Base-by-base conservation (phyloP, 2,797 vertebrate genomes). In the Hybognathus amarus region DNA sequence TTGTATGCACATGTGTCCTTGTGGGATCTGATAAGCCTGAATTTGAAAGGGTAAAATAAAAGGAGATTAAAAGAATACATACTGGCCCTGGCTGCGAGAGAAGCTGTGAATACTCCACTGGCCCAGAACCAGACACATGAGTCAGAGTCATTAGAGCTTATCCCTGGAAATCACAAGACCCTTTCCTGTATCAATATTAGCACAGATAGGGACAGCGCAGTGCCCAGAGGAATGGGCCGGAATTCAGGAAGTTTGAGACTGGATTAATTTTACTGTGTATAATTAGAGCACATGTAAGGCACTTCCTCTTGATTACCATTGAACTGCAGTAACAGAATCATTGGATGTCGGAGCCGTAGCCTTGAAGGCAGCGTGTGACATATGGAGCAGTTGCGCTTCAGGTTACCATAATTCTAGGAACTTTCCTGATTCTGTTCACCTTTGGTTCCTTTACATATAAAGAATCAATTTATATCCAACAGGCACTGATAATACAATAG, bases 11-110 rank as follows among this genome's bases (percentile, higher is more conserved):
- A 63, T 59, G 50, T 6, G 52, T 38, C 40, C 38, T 61, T 56
- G 22, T 42, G 38, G 74, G 73, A 77, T 84, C 83, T 50, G 76
- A 82, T 79, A 84, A 78, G 75, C 80, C 82, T 67, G 45, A 52
- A 69, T 64, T 82, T 84, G 74, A 77, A 87, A 69, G 61, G 76
- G 83, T 82, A 81, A 85, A 85, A 88, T 81, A 84, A 83, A 85
- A 85, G 17, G 64, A 69, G 83, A 87, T 87, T 87, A 83, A 83
- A 85, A 77, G 20, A 70, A 85, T 77, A 85, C 85, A 82, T 83
- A 79, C 81, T 83, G 74, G 59, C 74, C 71, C 24, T 3, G 70
- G 83, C 77, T 45, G 66, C 42, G 30, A 69, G 66, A 78, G n/a
- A 75, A 73, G 63, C 80, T 71, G 7, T 17, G 77, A 88, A 83